A percentile compares a stretch with the other conserved stretches of the same genome.
These are phyloP conservation scores for Synanthedon andrenaeformis DNA, from an alignment of 2,888 invertebrate genomes.

Conservation along the genomic window DNA sequence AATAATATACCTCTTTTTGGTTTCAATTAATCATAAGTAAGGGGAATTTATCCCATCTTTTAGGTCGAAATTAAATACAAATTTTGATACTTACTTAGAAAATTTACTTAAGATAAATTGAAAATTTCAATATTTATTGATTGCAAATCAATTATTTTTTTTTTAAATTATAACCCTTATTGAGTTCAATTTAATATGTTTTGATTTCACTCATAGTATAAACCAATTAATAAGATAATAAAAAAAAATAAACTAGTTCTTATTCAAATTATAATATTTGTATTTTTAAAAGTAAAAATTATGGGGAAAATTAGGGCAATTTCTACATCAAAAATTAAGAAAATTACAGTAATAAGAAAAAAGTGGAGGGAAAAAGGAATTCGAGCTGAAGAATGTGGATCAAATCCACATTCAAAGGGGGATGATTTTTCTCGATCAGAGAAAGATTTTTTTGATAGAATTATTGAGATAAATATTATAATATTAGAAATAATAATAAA, in stretches of 20 bases:
- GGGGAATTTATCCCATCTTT: constrained; percentile 58
- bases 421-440: constrained; percentile 73
- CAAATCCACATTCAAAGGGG: constrained; percentile 70
- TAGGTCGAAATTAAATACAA: constrained; percentile 61
- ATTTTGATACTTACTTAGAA: constrained; percentile 50
- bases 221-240: constrained; percentile 62
- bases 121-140: constrained; percentile 40
- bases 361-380: constrained; percentile 61
- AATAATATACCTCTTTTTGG: constrained; percentile 75
- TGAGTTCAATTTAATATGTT: constrained; percentile 51
- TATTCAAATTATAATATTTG: constrained; percentile 31
- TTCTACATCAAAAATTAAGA: constrained; percentile 81
- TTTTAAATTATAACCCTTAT: constrained; percentile 52
- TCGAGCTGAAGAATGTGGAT: constrained; percentile 43
- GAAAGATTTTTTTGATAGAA: constrained; percentile 70
- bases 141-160: constrained; percentile 51
- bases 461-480: constrained; percentile 58
- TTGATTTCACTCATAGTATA: constrained; percentile 55
- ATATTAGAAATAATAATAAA: constrained; percentile 51
- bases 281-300: constrained; percentile 45
- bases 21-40: constrained; percentile 67
- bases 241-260: constrained; percentile 52
- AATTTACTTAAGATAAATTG: constrained; percentile 63
- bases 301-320: constrained; percentile 74
- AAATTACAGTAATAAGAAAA: constrained; percentile 77